phyloP scores from a whole-genome alignment of 53 echinoderm and acorn worm species.

The Antedon mediterranea region DNA sequence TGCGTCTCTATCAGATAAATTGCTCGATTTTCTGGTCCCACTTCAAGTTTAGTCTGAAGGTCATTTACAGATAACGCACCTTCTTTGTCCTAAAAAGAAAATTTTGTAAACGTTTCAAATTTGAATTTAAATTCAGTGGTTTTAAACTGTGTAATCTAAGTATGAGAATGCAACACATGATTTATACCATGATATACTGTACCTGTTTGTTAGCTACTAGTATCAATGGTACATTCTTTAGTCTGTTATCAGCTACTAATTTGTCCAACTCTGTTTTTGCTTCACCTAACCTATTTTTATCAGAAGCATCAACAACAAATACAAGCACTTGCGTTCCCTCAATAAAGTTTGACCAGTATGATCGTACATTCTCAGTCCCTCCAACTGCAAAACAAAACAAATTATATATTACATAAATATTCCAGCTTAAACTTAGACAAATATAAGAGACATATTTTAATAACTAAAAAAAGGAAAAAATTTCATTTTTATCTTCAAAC shows the following conservation, averaged over 20 bases:
- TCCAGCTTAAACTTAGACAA: too few relatives aligned
- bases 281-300: slow-evolving; percentile 44
- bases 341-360: slow-evolving; percentile 92
- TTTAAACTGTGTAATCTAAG: too few relatives aligned
- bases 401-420: too few relatives aligned
- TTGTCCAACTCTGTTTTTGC: slow-evolving; percentile 84
- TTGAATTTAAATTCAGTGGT: neutral
- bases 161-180: neutral
- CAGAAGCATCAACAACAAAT: slow-evolving; percentile 86
- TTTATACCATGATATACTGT: too few relatives aligned
- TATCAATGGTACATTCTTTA: slow-evolving; percentile 58
- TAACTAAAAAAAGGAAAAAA: too few relatives aligned
- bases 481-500: too few relatives aligned
- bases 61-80: neutral
- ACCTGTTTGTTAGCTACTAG: slow-evolving; percentile 96
- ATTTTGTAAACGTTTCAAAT: too few relatives aligned
- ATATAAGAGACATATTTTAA: too few relatives aligned
- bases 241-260: slow-evolving; percentile 35
- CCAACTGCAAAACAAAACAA: too few relatives aligned
- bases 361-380: slow-evolving; percentile 72
- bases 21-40: neutral
- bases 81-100: neutral
- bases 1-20: neutral
- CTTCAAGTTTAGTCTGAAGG: neutral
- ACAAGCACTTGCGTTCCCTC: slow-evolving; percentile 79